These are phyloP conservation scores for Pomacea maculata DNA, from an alignment of 1,140 invertebrate species.

Conservation along the genomic window DNA sequence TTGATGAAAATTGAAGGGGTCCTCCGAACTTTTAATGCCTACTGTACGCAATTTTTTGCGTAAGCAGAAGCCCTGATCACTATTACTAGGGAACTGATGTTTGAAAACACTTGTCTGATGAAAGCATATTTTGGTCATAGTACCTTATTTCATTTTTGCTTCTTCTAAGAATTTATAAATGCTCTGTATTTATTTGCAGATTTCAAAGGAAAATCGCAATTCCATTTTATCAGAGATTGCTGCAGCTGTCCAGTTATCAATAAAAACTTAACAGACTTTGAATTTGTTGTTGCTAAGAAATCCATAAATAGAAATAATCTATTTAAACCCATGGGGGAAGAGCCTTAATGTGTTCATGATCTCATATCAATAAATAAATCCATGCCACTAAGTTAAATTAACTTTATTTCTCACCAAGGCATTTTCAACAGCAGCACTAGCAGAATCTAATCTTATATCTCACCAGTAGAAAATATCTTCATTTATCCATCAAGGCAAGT, in stretches of 20 bases:
- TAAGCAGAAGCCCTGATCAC: too few species aligned
- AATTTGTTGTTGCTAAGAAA: neutral
- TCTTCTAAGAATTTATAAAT: neutral
- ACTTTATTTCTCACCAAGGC: neutral
- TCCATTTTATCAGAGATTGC: constrained; percentile 31
- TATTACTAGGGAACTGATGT: too few species aligned
- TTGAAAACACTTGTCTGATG: neutral
- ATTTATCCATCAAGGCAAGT: too few species aligned
- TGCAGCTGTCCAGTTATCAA: constrained; percentile 30
- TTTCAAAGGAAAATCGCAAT: constrained; percentile 38
- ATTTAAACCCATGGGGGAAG: too few species aligned
- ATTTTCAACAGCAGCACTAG: neutral
- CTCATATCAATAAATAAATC: neutral
- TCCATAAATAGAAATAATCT: neutral
- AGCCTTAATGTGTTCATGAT: neutral
- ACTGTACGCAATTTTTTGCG: too few species aligned
- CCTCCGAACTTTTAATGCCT: too few species aligned
- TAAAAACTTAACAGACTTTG: constrained; percentile 7
- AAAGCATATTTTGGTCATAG: neutral
- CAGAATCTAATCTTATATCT: too few species aligned
- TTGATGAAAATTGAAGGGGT: too few species aligned
- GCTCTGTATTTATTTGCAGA: constrained; percentile 5
- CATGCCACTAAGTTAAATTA: neutral
- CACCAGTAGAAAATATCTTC: too few species aligned
- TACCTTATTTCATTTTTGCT: constrained; percentile 1